phyloP scores from a whole-genome alignment of 2,113 vertebrate species.

The Pachycephala philippinensis region DNA sequence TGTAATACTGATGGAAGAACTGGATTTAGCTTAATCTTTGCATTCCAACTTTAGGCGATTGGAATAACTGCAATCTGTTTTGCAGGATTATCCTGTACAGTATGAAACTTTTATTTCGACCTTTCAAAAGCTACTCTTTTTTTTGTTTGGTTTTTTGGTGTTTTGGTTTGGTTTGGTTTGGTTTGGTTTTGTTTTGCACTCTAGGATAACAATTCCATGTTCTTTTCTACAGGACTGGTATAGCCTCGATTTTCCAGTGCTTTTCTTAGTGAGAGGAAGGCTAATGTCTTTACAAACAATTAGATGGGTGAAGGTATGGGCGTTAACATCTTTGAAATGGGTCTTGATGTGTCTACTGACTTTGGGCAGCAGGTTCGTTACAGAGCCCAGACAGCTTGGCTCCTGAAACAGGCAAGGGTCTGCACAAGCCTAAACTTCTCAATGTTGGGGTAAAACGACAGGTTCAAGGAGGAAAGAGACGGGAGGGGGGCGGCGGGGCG shows the following conservation, averaged over 20 bases:
- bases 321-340: neutral
- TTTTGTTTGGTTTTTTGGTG: too few species aligned
- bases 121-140: neutral
- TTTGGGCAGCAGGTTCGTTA: neutral
- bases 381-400: too few species aligned
- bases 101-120: neutral
- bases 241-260: neutral
- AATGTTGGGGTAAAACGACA: neutral
- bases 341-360: neutral
- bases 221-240: accelerated
- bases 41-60: neutral
- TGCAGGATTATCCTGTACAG: neutral
- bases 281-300: neutral
- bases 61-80: neutral
- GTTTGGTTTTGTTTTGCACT: too few species aligned
- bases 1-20: neutral
- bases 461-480: neutral
- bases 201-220: too few species aligned
- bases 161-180: too few species aligned
- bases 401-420: neutral
- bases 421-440: neutral
- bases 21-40: neutral
- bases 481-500: too few species aligned
- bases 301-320: neutral
- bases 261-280: neutral